Conservation (phyloP, 2,888 invertebrate genomes). For the Brachyopa scutellaris region DNA sequence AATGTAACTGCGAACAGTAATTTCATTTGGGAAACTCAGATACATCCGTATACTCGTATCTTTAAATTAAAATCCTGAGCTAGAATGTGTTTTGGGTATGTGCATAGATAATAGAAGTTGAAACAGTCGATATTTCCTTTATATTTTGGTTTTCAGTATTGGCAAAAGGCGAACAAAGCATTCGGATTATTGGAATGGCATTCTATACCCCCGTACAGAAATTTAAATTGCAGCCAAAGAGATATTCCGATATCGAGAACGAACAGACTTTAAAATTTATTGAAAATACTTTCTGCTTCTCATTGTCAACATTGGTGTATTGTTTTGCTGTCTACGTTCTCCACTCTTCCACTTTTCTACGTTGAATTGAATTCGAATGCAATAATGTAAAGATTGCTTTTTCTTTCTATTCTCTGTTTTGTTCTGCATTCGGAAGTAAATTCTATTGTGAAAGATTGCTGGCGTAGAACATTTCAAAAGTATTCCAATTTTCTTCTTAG, state of each 20-base stretch:
- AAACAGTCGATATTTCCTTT: constrained; percentile 31
- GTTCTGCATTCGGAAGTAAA: constrained; percentile 62
- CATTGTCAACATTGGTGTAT: constrained; percentile 68
- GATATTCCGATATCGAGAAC: constrained; percentile 68
- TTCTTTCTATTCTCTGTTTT: constrained; percentile 59
- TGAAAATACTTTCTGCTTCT: constrained; percentile 67
- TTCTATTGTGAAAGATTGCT: constrained; percentile 65
- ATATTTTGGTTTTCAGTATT: constrained; percentile 36
- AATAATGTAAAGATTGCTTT: constrained; percentile 69
- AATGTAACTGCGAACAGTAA: constrained; percentile 36
- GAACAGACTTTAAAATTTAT: constrained; percentile 69
- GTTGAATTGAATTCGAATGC: constrained; percentile 70
- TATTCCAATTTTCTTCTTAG: constrained; percentile 43
- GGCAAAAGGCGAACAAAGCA: constrained; percentile 61
- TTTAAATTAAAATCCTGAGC: constrained; percentile 17
- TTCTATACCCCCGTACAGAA: constrained; percentile 48
- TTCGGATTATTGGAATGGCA: constrained; percentile 63
- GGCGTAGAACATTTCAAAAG: constrained; percentile 55
- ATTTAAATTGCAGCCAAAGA: constrained; percentile 64
- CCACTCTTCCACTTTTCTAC: constrained; percentile 2
- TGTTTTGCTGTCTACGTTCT: constrained; percentile 57
- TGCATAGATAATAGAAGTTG: no score
- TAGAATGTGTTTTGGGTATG: constrained; percentile 20
- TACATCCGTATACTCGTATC: neutral
- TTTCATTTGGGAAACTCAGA: constrained; percentile 26